Evolutionary conservation across 2,797 vertebrate species (phyloP).

Genomic region (Halcyon chelicuti): DNA sequence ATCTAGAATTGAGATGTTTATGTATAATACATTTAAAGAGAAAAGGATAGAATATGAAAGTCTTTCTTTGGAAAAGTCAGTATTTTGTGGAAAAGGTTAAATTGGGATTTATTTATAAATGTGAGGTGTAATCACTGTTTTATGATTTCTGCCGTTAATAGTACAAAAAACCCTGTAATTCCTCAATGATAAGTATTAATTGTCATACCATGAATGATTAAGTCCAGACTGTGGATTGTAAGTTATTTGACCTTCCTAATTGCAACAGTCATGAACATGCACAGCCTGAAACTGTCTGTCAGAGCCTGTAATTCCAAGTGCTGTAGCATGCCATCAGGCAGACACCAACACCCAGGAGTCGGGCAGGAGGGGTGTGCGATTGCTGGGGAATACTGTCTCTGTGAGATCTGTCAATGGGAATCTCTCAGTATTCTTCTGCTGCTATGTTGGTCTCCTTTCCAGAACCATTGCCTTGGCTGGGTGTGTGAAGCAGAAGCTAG

Average conservation of each 20-base stretch:
- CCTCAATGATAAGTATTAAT: not conserved
- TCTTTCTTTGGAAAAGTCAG: not conserved
- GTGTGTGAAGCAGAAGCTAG: accelerated
- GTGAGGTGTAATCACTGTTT: not conserved
- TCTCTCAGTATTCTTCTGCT: not conserved
- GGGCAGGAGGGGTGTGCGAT: not conserved
- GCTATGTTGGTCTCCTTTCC: not conserved
- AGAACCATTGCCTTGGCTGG: not conserved
- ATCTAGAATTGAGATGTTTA: not conserved
- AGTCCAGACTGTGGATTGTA: not conserved
- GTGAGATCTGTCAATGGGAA: accelerated
- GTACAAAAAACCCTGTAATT: not conserved
- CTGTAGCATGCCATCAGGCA: not conserved
- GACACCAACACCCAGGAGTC: accelerated
- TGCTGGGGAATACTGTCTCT: not conserved
- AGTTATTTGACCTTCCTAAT: not conserved
- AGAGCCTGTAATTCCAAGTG: not conserved
- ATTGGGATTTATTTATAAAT: not conserved
- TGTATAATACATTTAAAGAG: not conserved
- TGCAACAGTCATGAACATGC: accelerated
- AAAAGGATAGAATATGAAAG: not conserved
- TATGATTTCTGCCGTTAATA: not conserved
- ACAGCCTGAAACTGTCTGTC: not conserved
- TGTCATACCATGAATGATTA: not conserved
- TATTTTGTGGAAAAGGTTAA: not conserved